Evolutionary conservation across 1,140 invertebrate species (phyloP), one percentile per base, ranked within the genome.

Genomic region (Macrocentrus cingulum): DNA sequence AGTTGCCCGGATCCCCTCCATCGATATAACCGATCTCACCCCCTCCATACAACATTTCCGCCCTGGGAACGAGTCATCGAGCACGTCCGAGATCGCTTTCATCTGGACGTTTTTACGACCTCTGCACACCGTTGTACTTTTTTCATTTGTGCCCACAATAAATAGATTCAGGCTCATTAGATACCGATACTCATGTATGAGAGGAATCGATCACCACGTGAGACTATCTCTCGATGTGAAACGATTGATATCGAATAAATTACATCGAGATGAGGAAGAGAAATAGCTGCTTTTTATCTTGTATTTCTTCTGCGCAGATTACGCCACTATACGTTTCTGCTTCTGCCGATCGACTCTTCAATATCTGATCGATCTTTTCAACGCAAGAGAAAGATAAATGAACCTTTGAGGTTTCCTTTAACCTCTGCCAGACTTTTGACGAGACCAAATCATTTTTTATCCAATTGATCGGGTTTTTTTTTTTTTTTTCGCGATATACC

Each of bases 1-100:
- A 57, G 56, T 61, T 15, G 11, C 41, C 32, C 58, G 13, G 5
- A 39, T 32, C 22, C 32, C 3, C 19, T 25, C 32, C 51, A 63
- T 54, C 60, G 61, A 63, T 60, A 63, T 54, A 63, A 60, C 58
- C 45, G 45, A 50, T 45, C 41, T 45, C 18, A 25, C 16, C 32
- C 18, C 20, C 23, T 55, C 39, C 29, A 5, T 29, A 7, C 37
- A 5, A 15, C 41, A n/a, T 20, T 46, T 18, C 39, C 9, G 34
- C 54, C 39, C 44, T 56, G 44, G 44, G 44, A 37, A 49, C 13
- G 41, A 55, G 42, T 55, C 53, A 55, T 55, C 53, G 41, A 46
- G 53, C 20, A 6, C 19, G 7, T 46, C 44, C 15, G 2, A 45
- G 42, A 45, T 48, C 45, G 22, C 13, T 42, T 18, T 55, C 13